Evolutionary conservation across 2,113 vertebrate genomes (phyloP), one percentile per base, ranked within the genome.

Genomic region (Dromas ardeola): DNA sequence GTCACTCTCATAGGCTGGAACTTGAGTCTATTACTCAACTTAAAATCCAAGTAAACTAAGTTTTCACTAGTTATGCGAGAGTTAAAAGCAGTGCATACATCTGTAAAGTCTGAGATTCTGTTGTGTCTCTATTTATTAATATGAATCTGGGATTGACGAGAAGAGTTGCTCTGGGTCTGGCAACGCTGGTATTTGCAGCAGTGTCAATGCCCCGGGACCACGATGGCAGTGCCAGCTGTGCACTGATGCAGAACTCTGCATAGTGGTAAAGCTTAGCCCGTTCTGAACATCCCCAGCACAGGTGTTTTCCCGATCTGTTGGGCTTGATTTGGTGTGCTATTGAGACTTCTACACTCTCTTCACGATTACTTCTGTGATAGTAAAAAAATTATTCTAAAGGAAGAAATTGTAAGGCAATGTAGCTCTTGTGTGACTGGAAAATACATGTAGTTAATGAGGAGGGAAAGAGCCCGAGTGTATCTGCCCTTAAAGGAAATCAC

Each of bases 241-340:
- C n/a, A 4, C 34, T 10, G 45, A 2, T 18, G 4, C 25, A 16
- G 47, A n/a, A 27, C 2, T 15, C 34, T 29, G 38, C 2, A 2
- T 6, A 8, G 58, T 6, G 43, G 5, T 22, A 38, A 36, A 58
- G 56, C n/a, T n/a, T 43, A 21, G 47, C 16, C 34, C 1, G 0
- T 20, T 22, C 66, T 9, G 18, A n/a, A 12, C 34, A 10, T 34
- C 38, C 65, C 85, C 18, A 47, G 27, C 43, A 20, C 49, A 25
- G 18, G 43, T 2, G 1, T 26, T 40, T 21, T 66, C 58, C 43
- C 53, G 13, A 19, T 32, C 65, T 63, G 0, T 27, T 30, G 3
- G n/a, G 45, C 52, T 42, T 59, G 17, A 27, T 42, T 23, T 76
- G 47, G 4, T 55, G 71, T 45, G 13, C 20, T 32, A 11, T 38